Evolutionary conservation across 2,888 invertebrate species (phyloP).

Genomic region (Drosophila picticornis): DNA sequence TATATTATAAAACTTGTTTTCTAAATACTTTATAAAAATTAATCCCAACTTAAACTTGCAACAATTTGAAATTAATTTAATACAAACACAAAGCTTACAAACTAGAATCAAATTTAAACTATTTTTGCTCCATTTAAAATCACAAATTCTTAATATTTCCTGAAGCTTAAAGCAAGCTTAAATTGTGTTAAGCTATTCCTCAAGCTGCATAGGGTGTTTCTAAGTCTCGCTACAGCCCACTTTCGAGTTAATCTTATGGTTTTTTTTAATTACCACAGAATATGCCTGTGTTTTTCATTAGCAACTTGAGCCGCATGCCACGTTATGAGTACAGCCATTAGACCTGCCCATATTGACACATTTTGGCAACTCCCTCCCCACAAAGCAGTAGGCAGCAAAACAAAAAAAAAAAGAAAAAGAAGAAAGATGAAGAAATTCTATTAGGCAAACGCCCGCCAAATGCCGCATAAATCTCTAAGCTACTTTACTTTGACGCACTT

Average conservation of each 20-base stretch:
- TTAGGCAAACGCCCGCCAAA: conserved; percentile 60
- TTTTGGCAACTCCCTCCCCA: conserved; percentile 24
- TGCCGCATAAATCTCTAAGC: conserved; percentile 77
- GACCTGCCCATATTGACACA: conserved; percentile 58
- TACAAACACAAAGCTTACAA: neutral
- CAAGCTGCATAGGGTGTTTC: neutral
- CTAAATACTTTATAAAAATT: neutral
- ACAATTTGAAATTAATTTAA: neutral
- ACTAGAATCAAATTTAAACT: too few relatives aligned
- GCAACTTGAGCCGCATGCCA: conserved; percentile 16
- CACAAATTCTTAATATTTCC: neutral
- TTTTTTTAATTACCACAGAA: conserved; percentile 22
- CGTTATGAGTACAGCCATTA: conserved; percentile 32
- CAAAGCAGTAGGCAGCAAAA: conserved; percentile 1
- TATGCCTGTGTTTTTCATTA: conserved; percentile 31
- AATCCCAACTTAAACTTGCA: neutral
- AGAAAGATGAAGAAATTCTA: conserved; percentile 49
- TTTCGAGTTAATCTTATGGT: neutral
- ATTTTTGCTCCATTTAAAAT: neutral
- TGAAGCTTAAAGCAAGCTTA: neutral
- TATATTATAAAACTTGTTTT: neutral
- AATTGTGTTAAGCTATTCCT: neutral
- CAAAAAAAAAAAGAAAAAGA: neutral
- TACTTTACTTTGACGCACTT: conserved; percentile 70
- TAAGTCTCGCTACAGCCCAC: neutral